Evolutionary conservation across 2,797 vertebrate species (phyloP).

Genomic region (Psittacula echo): DNA sequence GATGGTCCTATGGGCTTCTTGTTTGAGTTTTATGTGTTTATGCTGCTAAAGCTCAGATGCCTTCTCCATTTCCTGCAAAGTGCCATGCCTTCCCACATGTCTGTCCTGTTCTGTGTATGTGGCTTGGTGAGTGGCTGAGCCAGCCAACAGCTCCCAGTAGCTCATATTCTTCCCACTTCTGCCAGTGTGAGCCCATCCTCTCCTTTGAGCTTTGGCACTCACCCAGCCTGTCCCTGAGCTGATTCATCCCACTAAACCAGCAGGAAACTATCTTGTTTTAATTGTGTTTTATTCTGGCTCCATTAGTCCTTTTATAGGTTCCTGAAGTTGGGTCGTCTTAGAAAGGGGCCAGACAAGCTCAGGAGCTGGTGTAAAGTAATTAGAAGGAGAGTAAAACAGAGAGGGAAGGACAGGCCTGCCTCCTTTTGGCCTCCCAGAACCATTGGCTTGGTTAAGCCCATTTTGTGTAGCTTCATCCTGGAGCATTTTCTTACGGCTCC

Average conservation of each 20-base stretch:
- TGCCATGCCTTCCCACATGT: background rate
- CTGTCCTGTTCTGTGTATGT: background rate
- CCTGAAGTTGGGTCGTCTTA: background rate
- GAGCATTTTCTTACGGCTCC: background rate
- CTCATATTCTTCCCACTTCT: background rate
- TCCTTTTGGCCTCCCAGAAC: background rate
- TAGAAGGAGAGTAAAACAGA: background rate
- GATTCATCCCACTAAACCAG: background rate
- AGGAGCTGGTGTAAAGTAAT: background rate
- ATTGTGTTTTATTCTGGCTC: slow-evolving; percentile 16
- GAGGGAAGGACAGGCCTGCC: background rate
- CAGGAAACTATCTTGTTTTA: slow-evolving; percentile 39
- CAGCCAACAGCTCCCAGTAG: background rate
- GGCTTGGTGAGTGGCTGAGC: background rate
- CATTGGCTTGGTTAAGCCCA: background rate
- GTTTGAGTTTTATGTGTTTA: background rate
- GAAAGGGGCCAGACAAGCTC: background rate
- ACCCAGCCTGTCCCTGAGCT: background rate
- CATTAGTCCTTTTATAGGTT: slow-evolving; percentile 19
- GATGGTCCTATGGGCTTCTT: background rate
- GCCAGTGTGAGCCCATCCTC: background rate
- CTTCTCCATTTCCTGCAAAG: background rate
- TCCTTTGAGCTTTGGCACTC: background rate
- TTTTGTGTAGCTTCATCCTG: background rate
- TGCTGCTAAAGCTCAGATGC: background rate